Percentiles rank a stretch among this genome's conserved stretches.
Conservation (phyloP, 2,797 vertebrate genomes). For the Diceros bicornis region DNA sequence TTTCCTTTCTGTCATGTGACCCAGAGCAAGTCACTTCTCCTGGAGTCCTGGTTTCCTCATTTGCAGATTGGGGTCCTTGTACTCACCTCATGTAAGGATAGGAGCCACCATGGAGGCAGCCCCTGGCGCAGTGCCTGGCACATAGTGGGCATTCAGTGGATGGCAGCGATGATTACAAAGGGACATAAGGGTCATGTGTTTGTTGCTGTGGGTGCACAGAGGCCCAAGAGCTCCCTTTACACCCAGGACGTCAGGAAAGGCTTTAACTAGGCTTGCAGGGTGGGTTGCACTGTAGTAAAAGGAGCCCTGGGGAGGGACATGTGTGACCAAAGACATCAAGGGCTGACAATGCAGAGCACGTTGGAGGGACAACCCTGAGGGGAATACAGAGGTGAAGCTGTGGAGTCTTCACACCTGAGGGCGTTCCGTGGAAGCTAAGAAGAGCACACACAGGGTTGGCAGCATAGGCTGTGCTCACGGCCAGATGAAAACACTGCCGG, state of each 20-base stretch:
- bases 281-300: not conserved
- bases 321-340: not conserved
- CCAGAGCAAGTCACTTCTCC: not conserved
- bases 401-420: not conserved
- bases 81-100: not conserved
- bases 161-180: not conserved
- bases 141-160: too few relatives aligned
- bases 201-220: not conserved
- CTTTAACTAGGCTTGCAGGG: not conserved
- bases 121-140: fast-evolving
- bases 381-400: not conserved
- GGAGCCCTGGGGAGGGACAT: not conserved
- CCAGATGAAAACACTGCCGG: not conserved
- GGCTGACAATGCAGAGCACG: not conserved
- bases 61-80: not conserved
- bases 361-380: not conserved
- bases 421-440: not conserved
- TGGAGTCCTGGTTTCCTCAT: not conserved
- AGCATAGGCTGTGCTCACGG: not conserved
- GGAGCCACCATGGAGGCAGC: not conserved
- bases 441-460: too few relatives aligned
- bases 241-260: not conserved
- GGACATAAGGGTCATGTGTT: fast-evolving
- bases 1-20: not conserved
- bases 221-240: not conserved